phyloP scores from a whole-genome alignment of 2,113 vertebrate genomes.

The Talpa occidentalis region DNA sequence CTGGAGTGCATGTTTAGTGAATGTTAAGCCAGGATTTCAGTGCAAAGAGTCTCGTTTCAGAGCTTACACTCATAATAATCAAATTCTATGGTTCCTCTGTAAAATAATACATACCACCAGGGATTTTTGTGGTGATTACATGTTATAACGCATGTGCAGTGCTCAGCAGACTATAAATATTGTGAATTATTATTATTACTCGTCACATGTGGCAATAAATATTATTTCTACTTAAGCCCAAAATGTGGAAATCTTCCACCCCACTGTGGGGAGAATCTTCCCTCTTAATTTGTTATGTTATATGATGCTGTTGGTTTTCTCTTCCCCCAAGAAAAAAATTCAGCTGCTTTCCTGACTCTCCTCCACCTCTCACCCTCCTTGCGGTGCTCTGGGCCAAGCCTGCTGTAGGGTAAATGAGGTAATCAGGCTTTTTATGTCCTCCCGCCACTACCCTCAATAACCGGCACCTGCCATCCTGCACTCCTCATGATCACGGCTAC shows the following conservation, averaged over 20 bases:
- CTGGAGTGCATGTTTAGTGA: neutral
- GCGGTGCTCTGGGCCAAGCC: accelerated
- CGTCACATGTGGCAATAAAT: neutral
- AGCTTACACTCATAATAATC: neutral
- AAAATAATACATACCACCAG: neutral
- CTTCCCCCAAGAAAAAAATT: neutral
- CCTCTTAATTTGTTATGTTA: neutral
- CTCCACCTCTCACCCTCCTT: neutral
- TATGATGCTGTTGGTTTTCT: neutral
- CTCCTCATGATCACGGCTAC: no score
- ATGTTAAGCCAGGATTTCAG: neutral
- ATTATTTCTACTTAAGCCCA: neutral
- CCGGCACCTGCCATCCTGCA: no score
- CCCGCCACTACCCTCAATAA: no score
- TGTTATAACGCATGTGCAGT: neutral
- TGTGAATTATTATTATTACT: neutral
- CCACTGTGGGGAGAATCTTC: neutral
- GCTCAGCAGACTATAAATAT: neutral
- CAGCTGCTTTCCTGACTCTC: neutral
- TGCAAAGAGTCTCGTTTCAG: neutral
- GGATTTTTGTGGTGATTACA: neutral
- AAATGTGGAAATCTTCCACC: neutral
- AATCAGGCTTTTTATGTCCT: no score
- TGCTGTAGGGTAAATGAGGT: neutral
- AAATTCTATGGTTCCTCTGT: neutral